Conservation (phyloP, 2,888 invertebrate species). For the Cecidostiba fungosa region DNA sequence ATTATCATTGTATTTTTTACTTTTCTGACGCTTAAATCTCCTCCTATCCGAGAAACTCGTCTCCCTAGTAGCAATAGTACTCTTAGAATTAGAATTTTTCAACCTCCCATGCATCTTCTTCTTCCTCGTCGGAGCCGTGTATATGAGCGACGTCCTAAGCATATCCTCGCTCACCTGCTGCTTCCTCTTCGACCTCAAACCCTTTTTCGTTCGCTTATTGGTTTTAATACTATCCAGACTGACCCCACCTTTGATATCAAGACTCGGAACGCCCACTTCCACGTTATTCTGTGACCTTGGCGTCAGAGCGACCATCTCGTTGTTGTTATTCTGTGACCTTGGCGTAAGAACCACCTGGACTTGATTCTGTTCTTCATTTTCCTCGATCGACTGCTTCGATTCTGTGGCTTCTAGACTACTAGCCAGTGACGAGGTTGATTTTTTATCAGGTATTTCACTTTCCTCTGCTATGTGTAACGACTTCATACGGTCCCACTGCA, state of each 20-base stretch:
- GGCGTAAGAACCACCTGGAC: constrained; percentile 44
- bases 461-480: not conserved
- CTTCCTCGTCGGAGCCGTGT: constrained; percentile 62
- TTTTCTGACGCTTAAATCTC: constrained; percentile 58
- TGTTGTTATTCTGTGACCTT: not conserved
- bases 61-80: constrained; percentile 72
- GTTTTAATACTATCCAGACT: constrained; percentile 47
- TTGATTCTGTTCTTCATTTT: constrained; percentile 15
- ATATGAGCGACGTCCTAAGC: not conserved
- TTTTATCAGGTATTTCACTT: not conserved
- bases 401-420: not conserved
- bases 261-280: constrained; percentile 3
- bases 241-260: not conserved
- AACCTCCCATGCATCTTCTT: constrained; percentile 71
- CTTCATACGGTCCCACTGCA: constrained; percentile 38
- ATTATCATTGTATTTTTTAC: too few species aligned
- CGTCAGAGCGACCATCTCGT: constrained; percentile 29
- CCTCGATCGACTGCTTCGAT: constrained; percentile 42
- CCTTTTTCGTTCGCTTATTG: constrained; percentile 24
- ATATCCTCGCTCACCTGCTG: not conserved
- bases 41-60: constrained; percentile 55
- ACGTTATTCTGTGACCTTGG: not conserved
- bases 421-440: constrained; percentile 14
- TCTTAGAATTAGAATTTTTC: constrained; percentile 72
- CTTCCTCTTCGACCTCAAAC: constrained; percentile 37